Conservation (phyloP, 2,888 invertebrate species). For the Spodoptera exigua region DNA sequence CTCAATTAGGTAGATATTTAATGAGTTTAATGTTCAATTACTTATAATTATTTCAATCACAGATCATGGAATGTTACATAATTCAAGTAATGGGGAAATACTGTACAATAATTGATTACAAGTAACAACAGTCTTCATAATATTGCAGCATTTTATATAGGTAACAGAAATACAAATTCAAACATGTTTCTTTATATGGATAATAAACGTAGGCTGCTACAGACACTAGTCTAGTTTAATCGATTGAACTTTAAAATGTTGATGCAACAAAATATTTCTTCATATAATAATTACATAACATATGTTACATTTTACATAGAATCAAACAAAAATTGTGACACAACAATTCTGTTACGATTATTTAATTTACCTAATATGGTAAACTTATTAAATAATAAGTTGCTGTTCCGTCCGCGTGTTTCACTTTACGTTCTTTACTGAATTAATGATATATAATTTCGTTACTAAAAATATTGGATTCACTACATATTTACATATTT, state of each 20-base stretch:
- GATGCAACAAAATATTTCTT: slow-evolving; percentile 43
- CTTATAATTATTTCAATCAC: too few relatives aligned
- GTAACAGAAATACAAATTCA: slow-evolving; percentile 19
- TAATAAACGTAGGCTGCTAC: slow-evolving; percentile 15
- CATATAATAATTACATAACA: slow-evolving; percentile 45
- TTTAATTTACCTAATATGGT: slow-evolving; percentile 7
- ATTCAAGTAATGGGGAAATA: slow-evolving; percentile 21
- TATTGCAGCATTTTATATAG: slow-evolving; percentile 25
- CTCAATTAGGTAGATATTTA: background rate
- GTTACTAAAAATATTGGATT: too few relatives aligned
- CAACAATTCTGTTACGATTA: slow-evolving; percentile 3
- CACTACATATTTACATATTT: too few relatives aligned
- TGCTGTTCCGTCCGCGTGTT: background rate
- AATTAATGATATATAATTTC: too few relatives aligned
- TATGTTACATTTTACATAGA: slow-evolving; percentile 31
- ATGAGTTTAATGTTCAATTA: too few relatives aligned
- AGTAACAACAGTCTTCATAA: slow-evolving; percentile 2
- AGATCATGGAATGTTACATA: slow-evolving; percentile 4
- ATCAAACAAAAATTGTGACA: slow-evolving; percentile 18
- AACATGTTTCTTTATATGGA: slow-evolving; percentile 28
- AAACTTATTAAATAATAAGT: slow-evolving; percentile 1
- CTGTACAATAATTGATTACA: slow-evolving; percentile 10
- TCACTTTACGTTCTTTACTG: too few relatives aligned
- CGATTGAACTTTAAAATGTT: slow-evolving; percentile 13
- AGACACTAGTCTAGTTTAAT: slow-evolving; percentile 13